These are phyloP conservation scores for Neodontobutis hainanensis DNA, from an alignment of 2,113 vertebrate genomes.

Conservation along the genomic window DNA sequence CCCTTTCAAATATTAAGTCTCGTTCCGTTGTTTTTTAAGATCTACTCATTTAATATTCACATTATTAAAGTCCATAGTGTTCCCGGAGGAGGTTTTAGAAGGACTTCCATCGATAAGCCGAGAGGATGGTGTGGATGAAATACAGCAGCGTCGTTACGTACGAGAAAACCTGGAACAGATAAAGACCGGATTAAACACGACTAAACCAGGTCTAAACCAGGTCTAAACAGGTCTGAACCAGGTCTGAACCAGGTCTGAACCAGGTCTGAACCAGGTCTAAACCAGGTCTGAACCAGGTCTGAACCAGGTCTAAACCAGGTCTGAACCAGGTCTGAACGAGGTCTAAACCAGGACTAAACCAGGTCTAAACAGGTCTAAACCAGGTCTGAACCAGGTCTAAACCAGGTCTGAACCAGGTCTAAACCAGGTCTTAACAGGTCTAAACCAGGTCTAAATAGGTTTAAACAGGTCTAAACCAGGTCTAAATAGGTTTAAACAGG, in stretches of 20 bases:
- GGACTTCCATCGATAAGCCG: constrained; percentile 76
- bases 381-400: background rate
- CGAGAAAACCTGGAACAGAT: constrained; percentile 80
- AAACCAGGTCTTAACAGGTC: background rate
- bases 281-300: background rate
- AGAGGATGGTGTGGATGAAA: constrained; percentile 79
- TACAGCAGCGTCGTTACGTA: constrained; percentile 81
- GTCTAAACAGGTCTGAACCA: background rate
- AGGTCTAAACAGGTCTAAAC: background rate
- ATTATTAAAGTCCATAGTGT: background rate
- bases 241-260: background rate
- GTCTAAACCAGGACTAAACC: background rate
- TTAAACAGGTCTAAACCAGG: background rate
- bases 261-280: background rate
- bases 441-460: background rate
- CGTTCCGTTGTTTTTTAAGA: background rate
- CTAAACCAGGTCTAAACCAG: background rate
- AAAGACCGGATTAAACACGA: no score
- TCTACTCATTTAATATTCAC: background rate
- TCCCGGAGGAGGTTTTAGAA: constrained; percentile 49
- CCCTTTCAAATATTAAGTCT: background rate
- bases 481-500: no score
- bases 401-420: no score
- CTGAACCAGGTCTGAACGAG: background rate
- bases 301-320: background rate